Base-by-base conservation (phyloP, 2,888 invertebrate genomes). In the Euphydryas editha region DNA sequence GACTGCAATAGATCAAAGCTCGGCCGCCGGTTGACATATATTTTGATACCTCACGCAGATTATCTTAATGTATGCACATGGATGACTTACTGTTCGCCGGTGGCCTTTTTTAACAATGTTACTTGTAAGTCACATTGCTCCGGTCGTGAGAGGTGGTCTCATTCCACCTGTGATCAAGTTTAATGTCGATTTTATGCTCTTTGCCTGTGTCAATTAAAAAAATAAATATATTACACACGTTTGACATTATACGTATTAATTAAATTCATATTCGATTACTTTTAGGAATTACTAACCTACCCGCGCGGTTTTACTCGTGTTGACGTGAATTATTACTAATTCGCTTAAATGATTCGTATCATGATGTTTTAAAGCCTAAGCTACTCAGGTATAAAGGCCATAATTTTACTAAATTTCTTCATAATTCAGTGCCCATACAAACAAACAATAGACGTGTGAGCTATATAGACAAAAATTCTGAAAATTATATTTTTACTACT, bases 121-220 rank as follows among this genome's bases (percentile, higher is more conserved):
- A 89, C 82, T 86, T 84, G 86, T 87, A 87, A 86, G 88, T 91
- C 85, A 91, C 90, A 86, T 90, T 90, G 89, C 76, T 72, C 78
- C 84, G 88, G 84, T 82, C 87, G 85, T 78, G 75, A 77, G 88
- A 64, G 64, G 89, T 88, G 90, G 88, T 87, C 88, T 79, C 75
- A 56, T 57, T 68, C 71, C 81, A 86, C 84, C 85, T 87, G 61
- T 58, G 66, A 86, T 86, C 86, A 85, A 85, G 80, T 84, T 73
- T 85, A 88, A 87, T 87, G 87, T 85, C 87, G 87, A 80, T 83
- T 83, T 79, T 78, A 80, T 83, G 76, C 74, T 75, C 72, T 79
- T 76, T 72, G 66, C 58, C 51, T 68, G 49, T 10, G 59, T 61
- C 46, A 69, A 69, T 72, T 69, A 69, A 69, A 67, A 69, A 69